Conservation (phyloP, 2,888 invertebrate species). For the Drosophila neonasuta region DNA sequence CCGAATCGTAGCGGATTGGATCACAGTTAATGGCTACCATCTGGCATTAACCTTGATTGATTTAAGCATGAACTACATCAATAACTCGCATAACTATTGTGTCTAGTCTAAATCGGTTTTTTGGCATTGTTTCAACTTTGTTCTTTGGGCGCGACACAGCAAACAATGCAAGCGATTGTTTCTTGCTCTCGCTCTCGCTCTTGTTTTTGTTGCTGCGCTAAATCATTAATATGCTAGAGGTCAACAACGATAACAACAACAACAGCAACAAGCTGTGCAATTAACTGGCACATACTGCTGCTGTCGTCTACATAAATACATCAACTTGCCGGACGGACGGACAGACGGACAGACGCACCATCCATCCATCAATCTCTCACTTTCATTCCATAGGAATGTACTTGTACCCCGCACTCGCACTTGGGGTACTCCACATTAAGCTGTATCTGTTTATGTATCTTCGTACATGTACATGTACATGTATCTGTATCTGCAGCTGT, state of each 20-base stretch:
- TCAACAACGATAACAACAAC: slow-evolving; percentile 20
- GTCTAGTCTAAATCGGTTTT: slow-evolving; percentile 18
- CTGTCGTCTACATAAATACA: slow-evolving; percentile 24
- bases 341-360: no score
- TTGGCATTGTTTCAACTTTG: slow-evolving; percentile 20
- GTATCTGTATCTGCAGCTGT: slow-evolving; percentile 33
- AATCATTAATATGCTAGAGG: slow-evolving; percentile 62
- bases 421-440: slow-evolving; percentile 17
- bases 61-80: slow-evolving; percentile 42
- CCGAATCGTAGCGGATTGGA: slow-evolving; percentile 6
- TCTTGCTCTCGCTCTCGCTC: background rate
- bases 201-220: slow-evolving; percentile 32
- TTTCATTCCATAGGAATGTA: slow-evolving; percentile 60
- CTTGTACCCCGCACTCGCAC: slow-evolving; percentile 34
- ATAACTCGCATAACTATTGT: slow-evolving; percentile 31
- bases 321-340: slow-evolving; percentile 22
- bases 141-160: slow-evolving; percentile 51
- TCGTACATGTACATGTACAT: slow-evolving; percentile 12
- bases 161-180: slow-evolving; percentile 54
- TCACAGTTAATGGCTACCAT: slow-evolving; percentile 18
- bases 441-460: slow-evolving; percentile 13
- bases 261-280: slow-evolving; percentile 33
- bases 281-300: slow-evolving; percentile 38
- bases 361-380: slow-evolving; percentile 72
- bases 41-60: slow-evolving; percentile 62